Evolutionary conservation across 2,888 invertebrate species (phyloP).

Genomic region (Prosopocoilus inquinatus): DNA sequence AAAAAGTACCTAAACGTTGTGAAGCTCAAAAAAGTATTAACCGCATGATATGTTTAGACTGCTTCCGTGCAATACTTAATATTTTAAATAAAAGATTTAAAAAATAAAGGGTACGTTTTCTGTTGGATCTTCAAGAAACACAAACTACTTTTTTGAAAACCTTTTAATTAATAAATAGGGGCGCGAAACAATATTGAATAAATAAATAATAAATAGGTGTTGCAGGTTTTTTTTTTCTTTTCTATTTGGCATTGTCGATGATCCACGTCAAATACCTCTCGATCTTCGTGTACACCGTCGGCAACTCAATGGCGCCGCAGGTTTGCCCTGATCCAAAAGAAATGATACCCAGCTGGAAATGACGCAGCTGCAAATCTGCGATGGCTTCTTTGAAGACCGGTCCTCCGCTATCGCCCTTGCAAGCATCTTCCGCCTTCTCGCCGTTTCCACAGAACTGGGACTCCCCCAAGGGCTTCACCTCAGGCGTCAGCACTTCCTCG

Average conservation of each 20-base stretch:
- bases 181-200: neutral
- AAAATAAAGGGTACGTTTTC: no score
- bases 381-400: slow-evolving; percentile 44
- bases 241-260: slow-evolving; percentile 41
- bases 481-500: slow-evolving; percentile 34
- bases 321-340: slow-evolving; percentile 46
- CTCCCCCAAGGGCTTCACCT: slow-evolving; percentile 41
- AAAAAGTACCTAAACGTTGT: no score
- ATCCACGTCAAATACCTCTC: slow-evolving; percentile 51
- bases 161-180: no score
- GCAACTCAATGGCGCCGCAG: slow-evolving; percentile 47
- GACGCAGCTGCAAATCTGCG: slow-evolving; percentile 26
- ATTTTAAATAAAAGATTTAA: no score
- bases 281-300: slow-evolving; percentile 51
- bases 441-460: slow-evolving; percentile 53
- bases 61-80: no score
- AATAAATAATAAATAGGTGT: neutral
- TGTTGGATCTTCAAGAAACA: no score
- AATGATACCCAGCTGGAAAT: slow-evolving; percentile 50
- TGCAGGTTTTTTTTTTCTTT: neutral
- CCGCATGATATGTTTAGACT: no score
- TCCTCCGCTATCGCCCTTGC: slow-evolving; percentile 53
- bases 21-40: no score
- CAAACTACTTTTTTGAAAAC: neutral
- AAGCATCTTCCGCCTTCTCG: slow-evolving; percentile 43